Conservation (phyloP, 2,797 vertebrate species). For the Saxicola maurus region DNA sequence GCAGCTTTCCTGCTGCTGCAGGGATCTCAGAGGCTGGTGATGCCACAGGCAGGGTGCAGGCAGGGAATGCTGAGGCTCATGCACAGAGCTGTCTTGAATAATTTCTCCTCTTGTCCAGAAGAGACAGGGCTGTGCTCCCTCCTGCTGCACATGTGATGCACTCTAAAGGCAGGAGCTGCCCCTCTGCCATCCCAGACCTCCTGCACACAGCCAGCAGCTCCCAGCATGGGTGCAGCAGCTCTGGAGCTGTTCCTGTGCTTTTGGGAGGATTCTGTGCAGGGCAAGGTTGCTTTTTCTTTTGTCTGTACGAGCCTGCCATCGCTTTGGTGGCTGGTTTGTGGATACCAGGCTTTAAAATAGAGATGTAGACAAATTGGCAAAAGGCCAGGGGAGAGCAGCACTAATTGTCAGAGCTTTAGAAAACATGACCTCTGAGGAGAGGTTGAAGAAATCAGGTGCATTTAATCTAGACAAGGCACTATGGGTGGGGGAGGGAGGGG, state of each 20-base stretch:
- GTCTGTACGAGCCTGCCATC: background rate
- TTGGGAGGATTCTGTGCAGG: background rate
- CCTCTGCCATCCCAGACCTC: background rate
- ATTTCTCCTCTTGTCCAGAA: background rate
- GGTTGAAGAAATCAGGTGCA: constrained; percentile 21
- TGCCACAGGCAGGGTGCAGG: background rate
- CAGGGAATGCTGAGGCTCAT: background rate
- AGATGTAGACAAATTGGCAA: constrained; percentile 27
- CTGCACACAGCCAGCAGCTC: background rate
- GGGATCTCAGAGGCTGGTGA: background rate
- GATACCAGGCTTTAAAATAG: background rate
- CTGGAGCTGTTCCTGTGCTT: background rate
- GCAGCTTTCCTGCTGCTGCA: background rate
- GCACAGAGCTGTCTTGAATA: background rate
- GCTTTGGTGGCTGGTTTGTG: background rate
- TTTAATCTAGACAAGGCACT: constrained; percentile 9
- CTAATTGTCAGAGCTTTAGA: constrained; percentile 46
- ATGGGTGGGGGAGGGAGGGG: background rate
- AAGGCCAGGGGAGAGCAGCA: constrained; percentile 6
- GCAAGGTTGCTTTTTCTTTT: background rate
- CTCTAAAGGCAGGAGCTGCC: background rate
- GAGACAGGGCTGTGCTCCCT: background rate
- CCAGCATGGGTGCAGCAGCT: background rate
- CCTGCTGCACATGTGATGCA: background rate
- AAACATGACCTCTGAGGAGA: constrained; percentile 18